Conservation (phyloP, 2,113 vertebrate genomes). For the Gymnorhina tibicen region DNA sequence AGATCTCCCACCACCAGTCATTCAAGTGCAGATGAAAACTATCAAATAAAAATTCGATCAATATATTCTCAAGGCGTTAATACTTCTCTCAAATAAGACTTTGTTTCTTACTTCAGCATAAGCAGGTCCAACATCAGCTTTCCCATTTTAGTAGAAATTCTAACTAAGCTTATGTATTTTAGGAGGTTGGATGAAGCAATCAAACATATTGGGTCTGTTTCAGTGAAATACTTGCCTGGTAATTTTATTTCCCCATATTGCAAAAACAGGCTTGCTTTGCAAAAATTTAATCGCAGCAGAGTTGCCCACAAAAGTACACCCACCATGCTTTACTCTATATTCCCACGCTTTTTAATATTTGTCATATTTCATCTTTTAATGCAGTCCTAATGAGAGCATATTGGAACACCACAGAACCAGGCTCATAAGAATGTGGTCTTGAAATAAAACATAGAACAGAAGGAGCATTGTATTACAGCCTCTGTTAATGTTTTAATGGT, state of each 20-base stretch:
- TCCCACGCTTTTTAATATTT: constrained; percentile 61
- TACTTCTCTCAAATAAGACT: neutral
- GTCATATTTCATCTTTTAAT: constrained; percentile 61
- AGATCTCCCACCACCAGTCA: neutral
- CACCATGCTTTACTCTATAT: neutral
- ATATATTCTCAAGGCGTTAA: neutral
- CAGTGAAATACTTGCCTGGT: neutral
- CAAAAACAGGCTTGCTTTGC: constrained; percentile 13
- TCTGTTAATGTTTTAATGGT: constrained; percentile 68
- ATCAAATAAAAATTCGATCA: neutral
- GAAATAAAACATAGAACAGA: constrained; percentile 53
- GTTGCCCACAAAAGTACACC: constrained; percentile 6
- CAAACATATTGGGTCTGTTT: neutral
- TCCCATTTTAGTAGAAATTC: neutral
- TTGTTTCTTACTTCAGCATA: neutral
- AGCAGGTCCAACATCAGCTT: neutral
- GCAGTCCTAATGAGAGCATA: constrained; percentile 46
- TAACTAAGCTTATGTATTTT: neutral
- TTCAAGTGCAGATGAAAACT: neutral
- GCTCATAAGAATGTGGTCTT: constrained; percentile 40
- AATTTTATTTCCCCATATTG: constrained; percentile 20
- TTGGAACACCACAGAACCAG: constrained; percentile 51
- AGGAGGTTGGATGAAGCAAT: neutral
- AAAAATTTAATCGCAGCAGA: neutral
- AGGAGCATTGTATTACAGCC: constrained; percentile 51